Evolutionary conservation across 1,140 invertebrate genomes (phyloP).

Genomic region (Sycophaga agraensis): DNA sequence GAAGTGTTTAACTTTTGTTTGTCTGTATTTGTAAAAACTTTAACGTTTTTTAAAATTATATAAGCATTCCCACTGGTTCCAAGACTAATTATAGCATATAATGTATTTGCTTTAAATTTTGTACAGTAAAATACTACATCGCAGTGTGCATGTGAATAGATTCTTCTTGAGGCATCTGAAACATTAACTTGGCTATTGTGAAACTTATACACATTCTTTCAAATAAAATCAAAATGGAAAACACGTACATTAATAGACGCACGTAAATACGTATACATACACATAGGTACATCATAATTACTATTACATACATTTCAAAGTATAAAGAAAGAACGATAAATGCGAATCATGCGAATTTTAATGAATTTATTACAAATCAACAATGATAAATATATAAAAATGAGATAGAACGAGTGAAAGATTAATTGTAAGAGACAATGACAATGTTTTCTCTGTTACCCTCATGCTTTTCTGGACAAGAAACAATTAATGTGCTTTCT

Average conservation of each 20-base stretch:
- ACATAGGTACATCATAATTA: constrained; percentile 16
- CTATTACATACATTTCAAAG: constrained; percentile 9
- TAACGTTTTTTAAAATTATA: no score
- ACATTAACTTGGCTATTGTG: no score
- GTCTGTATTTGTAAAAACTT: no score
- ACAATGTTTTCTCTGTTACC: background rate
- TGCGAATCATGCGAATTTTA: constrained; percentile 6
- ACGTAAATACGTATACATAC: constrained; percentile 21
- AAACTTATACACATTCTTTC: background rate
- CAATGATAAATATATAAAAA: background rate
- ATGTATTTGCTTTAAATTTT: no score
- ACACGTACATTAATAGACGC: constrained; percentile 3
- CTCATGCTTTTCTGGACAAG: background rate
- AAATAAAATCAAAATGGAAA: background rate
- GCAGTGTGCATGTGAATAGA: no score
- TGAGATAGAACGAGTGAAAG: background rate
- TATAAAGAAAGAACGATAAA: background rate
- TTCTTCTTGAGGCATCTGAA: no score
- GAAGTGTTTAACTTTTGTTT: no score
- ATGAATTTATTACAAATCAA: constrained; percentile 9
- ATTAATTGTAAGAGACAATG: background rate
- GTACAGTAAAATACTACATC: no score
- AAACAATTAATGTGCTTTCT: background rate
- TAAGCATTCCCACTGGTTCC: no score
- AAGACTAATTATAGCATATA: no score